Base-by-base conservation (phyloP, 2,888 invertebrate genomes). In the Sphaerolaimus hirsutus region DNA sequence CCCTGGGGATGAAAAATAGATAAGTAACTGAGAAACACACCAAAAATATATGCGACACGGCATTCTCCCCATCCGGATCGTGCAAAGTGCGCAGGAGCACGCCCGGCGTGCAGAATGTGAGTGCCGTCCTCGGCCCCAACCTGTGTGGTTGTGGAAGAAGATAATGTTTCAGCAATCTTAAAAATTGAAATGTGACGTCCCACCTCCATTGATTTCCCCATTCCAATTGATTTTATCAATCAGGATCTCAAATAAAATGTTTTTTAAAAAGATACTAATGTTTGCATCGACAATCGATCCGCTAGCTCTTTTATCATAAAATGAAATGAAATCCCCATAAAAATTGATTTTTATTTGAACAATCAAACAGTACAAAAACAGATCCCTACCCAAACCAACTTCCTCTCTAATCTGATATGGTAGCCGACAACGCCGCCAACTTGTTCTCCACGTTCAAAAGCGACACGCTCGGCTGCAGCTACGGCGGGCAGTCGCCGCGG, bases 91-190 rank as follows among this genome's bases (percentile, higher is more conserved):
- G 71, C 49, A 93, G 70, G 49, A 87, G 70, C 2, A 87, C 79
- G 0, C 86, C 84, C 61, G 78, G 81, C n/a, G 87, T 87, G 61
- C 84, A 84, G 66, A 81, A 87, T 0, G 81, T 79, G 50, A 87
- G 71, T 32, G 81, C 71, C 0, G 84, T 83, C 54, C 76, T 75
- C 0, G 77, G 76, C 19, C 79, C 77, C 21, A 78, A 74, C 54
- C 79, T 75, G 46, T n/a, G n/a, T n/a, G n/a, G n/a, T n/a, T n/a
- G n/a, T n/a, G n/a, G n/a, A n/a, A n/a, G n/a, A n/a, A n/a, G n/a
- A n/a, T n/a, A n/a, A n/a, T n/a, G n/a, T n/a, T n/a, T n/a, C n/a
- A n/a, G n/a, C n/a, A n/a, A n/a, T n/a, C n/a, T n/a, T n/a, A n/a
- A n/a, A n/a, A n/a, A n/a, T n/a, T n/a, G n/a, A n/a, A n/a, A n/a